A percentile compares a stretch with the other conserved stretches of the same genome.
These are phyloP conservation scores for Epiblema foenella DNA, from an alignment of 2,888 invertebrate species.

Conservation along the genomic window DNA sequence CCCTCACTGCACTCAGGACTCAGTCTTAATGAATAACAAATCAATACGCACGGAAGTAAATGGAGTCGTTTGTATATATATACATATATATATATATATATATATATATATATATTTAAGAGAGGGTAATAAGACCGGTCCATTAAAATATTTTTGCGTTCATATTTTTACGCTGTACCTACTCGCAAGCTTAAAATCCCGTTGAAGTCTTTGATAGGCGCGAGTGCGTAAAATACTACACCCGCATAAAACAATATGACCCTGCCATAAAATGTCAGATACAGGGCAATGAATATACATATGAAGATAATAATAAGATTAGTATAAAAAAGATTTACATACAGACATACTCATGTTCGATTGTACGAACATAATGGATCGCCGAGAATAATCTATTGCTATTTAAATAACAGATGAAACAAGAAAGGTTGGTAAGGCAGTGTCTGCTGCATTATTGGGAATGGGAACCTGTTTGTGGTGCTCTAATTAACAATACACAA, in stretches of 20 bases:
- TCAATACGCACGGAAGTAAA: too few relatives aligned
- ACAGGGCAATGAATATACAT: slow-evolving; percentile 39
- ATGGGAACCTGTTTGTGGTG: slow-evolving; percentile 79
- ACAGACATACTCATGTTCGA: slow-evolving; percentile 78
- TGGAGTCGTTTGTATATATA: too few relatives aligned
- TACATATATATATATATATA: too few relatives aligned
- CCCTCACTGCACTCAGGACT: too few relatives aligned
- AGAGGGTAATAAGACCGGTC: not conserved
- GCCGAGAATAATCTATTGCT: slow-evolving; percentile 73
- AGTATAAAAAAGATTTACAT: slow-evolving; percentile 74
- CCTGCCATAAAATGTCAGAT: slow-evolving; percentile 24
- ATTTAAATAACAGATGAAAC: slow-evolving; percentile 83
- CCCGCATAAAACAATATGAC: slow-evolving; percentile 33
- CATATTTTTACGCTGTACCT: too few relatives aligned
- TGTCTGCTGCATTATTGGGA: slow-evolving; percentile 66
- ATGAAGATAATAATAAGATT: slow-evolving; percentile 58
- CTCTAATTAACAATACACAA: slow-evolving; percentile 85
- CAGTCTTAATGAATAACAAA: too few relatives aligned
- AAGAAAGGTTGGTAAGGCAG: slow-evolving; percentile 61
- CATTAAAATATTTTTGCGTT: not conserved
- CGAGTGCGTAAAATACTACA: slow-evolving; percentile 20
- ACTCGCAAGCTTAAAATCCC: slow-evolving; percentile 45
- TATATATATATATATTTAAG: too few relatives aligned
- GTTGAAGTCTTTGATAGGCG: slow-evolving; percentile 68
- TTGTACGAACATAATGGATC: slow-evolving; percentile 70